Base-by-base conservation (phyloP, 1,140 invertebrate species). In the Drosophila ercepeae region DNA sequence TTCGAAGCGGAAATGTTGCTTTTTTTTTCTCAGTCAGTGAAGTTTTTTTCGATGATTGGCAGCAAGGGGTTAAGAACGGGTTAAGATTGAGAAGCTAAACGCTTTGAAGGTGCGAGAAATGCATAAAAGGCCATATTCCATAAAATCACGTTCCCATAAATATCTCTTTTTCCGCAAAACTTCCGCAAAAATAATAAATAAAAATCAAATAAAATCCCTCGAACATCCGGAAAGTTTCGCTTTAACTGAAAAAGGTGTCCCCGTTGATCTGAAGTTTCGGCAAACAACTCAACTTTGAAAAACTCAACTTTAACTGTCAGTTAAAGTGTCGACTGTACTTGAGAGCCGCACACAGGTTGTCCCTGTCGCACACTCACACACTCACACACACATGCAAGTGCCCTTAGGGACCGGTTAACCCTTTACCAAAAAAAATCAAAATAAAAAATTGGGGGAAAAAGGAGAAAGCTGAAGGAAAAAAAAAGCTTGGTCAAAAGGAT, bases 261-360 rank as follows among this genome's bases (percentile, higher is more conserved):
- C 36, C 14, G 49, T 25, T 48, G 36, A 14, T 3, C 41, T 16
- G 0, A 52, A 55, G 32, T 36, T 18, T 5, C 14, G 42, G 5
- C n/a, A 58, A 67, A 68, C 51, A 69, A 48, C n/a, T n/a, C n/a
- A n/a, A n/a, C n/a, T n/a, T 29, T 41, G 44, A 79, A 79, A 11
- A 75, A 55, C 67, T 75, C 48, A 79, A 75, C 64, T 75, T 84
- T 72, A 83, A 86, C 75, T 84, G 78, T 58, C 81, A 75, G 71
- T 75, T 79, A 68, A 83, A 83, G 81, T 75, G 81, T 72, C 71
- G 83, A 83, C 79, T 83, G 79, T 83, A 83, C 78, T 78, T 75
- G 61, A 72, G 63, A 58, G 48, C 51, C 29, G 9, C 29, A 32
- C 29, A 45, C 60, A 42, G 25, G 59, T 45, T 60, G 44, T 65